Percentiles rank a stretch among this genome's conserved stretches.
These are phyloP conservation scores for Cricetomys ansorgei DNA, from an alignment of 2,113 vertebrate genomes.

Conservation along the genomic window DNA sequence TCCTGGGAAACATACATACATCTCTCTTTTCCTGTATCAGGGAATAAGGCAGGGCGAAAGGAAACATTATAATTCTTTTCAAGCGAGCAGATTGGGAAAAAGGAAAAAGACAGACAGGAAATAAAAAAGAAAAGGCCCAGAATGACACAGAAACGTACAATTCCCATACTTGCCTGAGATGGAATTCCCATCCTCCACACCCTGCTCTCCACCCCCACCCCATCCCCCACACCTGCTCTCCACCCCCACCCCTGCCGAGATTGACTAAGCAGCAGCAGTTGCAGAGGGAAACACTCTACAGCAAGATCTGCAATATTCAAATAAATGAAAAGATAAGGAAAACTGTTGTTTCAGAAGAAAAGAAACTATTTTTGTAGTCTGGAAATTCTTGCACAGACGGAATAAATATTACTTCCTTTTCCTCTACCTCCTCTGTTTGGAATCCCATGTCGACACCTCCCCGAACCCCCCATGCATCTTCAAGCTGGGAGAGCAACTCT, in stretches of 20 bases:
- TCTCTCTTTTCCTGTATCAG: background rate
- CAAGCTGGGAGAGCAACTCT: background rate
- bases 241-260: background rate
- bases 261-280: background rate
- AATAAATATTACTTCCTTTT: slow-evolving; percentile 28
- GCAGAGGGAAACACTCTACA: background rate
- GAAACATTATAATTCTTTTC: background rate
- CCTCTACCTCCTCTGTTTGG: background rate
- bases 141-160: background rate
- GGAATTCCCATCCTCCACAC: background rate
- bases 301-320: background rate
- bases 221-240: too few relatives aligned
- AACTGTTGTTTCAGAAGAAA: background rate
- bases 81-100: background rate
- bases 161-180: background rate
- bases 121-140: background rate
- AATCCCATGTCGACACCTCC: background rate
- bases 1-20: background rate
- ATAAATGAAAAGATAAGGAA: background rate
- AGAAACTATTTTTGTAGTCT: slow-evolving; percentile 1
- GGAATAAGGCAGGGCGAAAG: background rate
- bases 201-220: background rate
- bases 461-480: background rate
- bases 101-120: background rate
- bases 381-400: background rate